Percentiles rank a stretch among this genome's conserved stretches.
phyloP scores from a whole-genome alignment of 2,888 invertebrate genomes.

The Acanthopleura granulata region DNA sequence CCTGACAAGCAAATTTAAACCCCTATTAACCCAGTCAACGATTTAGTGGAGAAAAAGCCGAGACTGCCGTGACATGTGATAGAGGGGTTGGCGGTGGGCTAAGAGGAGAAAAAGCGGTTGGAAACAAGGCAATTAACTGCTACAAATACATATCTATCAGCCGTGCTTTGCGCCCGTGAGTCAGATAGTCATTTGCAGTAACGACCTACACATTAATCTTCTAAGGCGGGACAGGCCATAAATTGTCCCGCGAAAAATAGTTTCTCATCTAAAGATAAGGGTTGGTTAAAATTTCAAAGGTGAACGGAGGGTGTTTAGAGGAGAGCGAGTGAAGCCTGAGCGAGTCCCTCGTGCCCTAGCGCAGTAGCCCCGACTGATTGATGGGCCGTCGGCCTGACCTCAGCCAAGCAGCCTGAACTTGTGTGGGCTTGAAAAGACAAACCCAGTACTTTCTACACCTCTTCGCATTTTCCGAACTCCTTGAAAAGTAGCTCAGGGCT shows the following conservation, averaged over 20 bases:
- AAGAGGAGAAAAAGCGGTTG: conserved; percentile 5
- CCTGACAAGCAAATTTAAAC: not conserved
- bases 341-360: no score
- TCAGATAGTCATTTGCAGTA: not conserved
- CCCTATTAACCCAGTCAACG: conserved; percentile 3
- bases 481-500: not conserved
- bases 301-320: not conserved
- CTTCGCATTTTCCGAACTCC: no score
- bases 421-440: conserved; percentile 11
- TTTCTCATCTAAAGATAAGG: conserved; percentile 18
- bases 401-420: not conserved
- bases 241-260: not conserved
- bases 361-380: not conserved
- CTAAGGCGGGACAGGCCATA: not conserved
- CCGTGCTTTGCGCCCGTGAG: not conserved
- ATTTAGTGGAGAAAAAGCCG: conserved; percentile 1
- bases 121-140: not conserved
- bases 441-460: no score
- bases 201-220: conserved; percentile 9
- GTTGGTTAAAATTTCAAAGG: conserved; percentile 17
- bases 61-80: not conserved
- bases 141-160: not conserved
- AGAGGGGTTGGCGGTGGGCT: not conserved
- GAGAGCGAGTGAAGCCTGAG: no score
- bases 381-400: not conserved